These are phyloP conservation scores for Saxicola maurus DNA, from an alignment of 2,797 vertebrate genomes.

Conservation along the genomic window DNA sequence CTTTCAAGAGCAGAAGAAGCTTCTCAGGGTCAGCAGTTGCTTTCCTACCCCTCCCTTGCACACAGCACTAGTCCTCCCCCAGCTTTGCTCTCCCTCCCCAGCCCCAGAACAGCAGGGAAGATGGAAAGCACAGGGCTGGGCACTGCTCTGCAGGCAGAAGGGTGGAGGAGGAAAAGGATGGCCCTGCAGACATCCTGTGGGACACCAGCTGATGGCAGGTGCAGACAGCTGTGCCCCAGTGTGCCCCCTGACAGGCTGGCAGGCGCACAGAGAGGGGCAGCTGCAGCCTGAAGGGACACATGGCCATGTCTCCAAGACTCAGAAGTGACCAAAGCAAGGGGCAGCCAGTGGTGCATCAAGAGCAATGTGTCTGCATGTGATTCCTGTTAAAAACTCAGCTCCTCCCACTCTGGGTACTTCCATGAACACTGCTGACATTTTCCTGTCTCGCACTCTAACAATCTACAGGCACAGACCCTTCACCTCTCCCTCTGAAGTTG, in stretches of 20 bases:
- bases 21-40: background rate
- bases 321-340: background rate
- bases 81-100: background rate
- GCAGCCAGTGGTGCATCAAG: background rate
- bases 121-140: background rate
- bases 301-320: background rate
- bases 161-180: background rate
- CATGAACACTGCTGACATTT: background rate
- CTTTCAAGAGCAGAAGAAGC: background rate
- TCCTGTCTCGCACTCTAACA: background rate
- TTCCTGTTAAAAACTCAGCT: background rate
- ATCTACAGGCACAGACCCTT: background rate
- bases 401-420: background rate
- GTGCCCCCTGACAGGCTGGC: rapidly evolving
- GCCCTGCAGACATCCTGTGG: background rate
- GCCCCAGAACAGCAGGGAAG: rapidly evolving
- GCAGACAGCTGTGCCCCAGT: background rate
- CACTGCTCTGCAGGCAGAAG: rapidly evolving
- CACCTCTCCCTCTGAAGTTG: background rate
- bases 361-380: rapidly evolving
- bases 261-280: background rate
- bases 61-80: background rate
- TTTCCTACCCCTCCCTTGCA: background rate
- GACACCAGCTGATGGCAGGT: background rate
- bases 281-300: rapidly evolving